These are phyloP conservation scores for Dipodomys merriami DNA, from an alignment of 2,113 vertebrate species.

Conservation along the genomic window DNA sequence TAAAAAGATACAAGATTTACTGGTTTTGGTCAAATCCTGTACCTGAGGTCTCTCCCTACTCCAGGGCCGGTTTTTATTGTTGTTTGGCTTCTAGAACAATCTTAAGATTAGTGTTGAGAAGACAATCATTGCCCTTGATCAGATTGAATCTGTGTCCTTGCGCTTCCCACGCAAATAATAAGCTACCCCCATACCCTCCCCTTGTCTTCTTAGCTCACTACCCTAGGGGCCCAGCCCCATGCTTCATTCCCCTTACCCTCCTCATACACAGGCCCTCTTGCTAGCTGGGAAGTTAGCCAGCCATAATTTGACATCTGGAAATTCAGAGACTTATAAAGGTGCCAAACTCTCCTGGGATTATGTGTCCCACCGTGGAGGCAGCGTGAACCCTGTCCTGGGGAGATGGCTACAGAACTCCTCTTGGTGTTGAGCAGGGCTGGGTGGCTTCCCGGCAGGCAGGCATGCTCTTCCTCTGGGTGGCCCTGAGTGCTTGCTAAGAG, in stretches of 20 bases:
- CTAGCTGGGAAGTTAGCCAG: neutral
- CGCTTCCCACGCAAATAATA: neutral
- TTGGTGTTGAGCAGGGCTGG: neutral
- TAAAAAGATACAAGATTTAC: slow-evolving; percentile 22
- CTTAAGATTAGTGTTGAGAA: neutral
- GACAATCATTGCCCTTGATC: neutral
- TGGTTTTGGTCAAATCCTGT: slow-evolving; percentile 42
- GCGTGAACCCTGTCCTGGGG: neutral
- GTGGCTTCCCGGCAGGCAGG: neutral
- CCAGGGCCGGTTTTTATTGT: neutral
- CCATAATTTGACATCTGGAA: slow-evolving; percentile 17
- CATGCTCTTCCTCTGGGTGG: slow-evolving; percentile 22
- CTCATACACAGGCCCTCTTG: neutral
- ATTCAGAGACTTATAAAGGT: slow-evolving; percentile 37
- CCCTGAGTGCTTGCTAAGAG: neutral
- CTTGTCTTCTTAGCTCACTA: neutral
- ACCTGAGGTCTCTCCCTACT: neutral
- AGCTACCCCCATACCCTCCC: too few relatives aligned
- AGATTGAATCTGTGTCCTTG: neutral
- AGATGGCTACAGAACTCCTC: neutral
- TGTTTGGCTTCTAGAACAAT: slow-evolving; percentile 38
- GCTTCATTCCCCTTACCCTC: neutral
- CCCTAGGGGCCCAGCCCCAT: neutral
- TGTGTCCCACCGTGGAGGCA: neutral
- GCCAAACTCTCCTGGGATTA: neutral